Evolutionary conservation across 2,888 invertebrate species (phyloP), one percentile per base, ranked within the genome.

Genomic region (Loripinus fragilis): DNA sequence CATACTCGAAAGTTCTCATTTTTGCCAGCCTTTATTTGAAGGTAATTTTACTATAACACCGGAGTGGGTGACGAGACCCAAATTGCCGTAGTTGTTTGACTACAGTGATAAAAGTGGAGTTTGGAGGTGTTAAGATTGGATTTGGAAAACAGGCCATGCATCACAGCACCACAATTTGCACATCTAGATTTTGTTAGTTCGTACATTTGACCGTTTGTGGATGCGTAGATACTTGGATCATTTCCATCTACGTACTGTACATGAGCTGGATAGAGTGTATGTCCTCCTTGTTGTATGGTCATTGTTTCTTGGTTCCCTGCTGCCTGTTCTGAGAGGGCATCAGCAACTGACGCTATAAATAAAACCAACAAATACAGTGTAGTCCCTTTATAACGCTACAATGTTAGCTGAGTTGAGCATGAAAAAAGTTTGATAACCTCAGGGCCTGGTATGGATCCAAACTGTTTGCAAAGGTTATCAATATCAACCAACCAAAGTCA

Each of bases 171-270:
- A 83, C 77, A 80, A 80, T 80, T 77, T 79, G 78, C 89, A 88
- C 88, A 83, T 90, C 90, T 90, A 89, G 81, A 67, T 81, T 81
- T 78, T 83, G 85, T 84, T 85, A 86, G 83, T 78, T 92, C 94
- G 94, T 94, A 95, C 95, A 95, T 95, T 94, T 95, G 95, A 89
- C 95, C 95, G 94, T 95, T 95, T 89, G 95, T 93, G 78, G 89
- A 86, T 85, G 94, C 89, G 94, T 95, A 95, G 94, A 95, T 95
- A 94, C 94, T 94, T 91, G 94, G 95, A 93, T 95, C 95, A 86
- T 94, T 94, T 89, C 95, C 95, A 89, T 95, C 95, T 91, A 95
- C 95, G 94, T 95, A 95, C 93, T 95, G 95, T 81, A 95, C 95
- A 91, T 95, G 95, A 78, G 95, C 95, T 66, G 95, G 95, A 92